Percentiles rank a stretch among this genome's conserved stretches.
These are phyloP conservation scores for Axinella damicornis DNA, from an alignment of 37 sponge, comb jelly and placozoan genomes.

Conservation along the genomic window DNA sequence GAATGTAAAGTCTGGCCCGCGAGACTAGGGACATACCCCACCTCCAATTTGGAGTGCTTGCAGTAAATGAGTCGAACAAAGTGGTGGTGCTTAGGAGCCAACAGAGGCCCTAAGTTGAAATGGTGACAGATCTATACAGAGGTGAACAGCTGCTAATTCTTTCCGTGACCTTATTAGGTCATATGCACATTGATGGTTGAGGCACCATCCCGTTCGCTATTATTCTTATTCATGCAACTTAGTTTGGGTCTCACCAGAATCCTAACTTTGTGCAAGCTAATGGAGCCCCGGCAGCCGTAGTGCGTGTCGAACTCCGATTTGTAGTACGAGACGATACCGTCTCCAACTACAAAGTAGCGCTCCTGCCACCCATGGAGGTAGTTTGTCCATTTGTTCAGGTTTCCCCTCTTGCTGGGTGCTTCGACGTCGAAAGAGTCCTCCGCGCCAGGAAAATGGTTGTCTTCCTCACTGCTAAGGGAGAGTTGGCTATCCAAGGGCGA, in stretches of 20 bases:
- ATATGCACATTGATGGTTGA: too few relatives aligned
- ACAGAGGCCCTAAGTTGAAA: too few relatives aligned
- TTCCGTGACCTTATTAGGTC: too few relatives aligned
- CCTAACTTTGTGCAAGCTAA: constrained; percentile 72
- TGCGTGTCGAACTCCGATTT: constrained; percentile 87
- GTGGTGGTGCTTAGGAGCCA: too few relatives aligned
- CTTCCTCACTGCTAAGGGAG: constrained; percentile 15
- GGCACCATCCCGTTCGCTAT: too few relatives aligned
- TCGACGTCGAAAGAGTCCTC: constrained; percentile 47
- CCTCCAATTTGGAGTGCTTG: too few relatives aligned
- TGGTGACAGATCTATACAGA: too few relatives aligned
- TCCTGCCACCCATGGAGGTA: constrained; percentile 97
- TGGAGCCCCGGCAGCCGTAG: constrained; percentile 91
- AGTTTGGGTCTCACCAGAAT: constrained; percentile 82
- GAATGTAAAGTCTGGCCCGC: too few relatives aligned
- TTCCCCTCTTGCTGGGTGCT: constrained; percentile 52
- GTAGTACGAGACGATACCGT: constrained; percentile 88
- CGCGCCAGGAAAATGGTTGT: constrained; percentile 11
- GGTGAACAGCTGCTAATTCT: too few relatives aligned
- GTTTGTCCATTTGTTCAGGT: constrained; percentile 93
- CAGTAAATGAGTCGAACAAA: too few relatives aligned
- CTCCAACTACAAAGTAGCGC: constrained; percentile 78
- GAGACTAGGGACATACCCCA: too few relatives aligned
- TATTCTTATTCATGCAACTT: too few relatives aligned
- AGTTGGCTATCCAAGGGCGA: constrained; percentile 42